These are phyloP conservation scores for Acleris laterana DNA, from an alignment of 2,888 invertebrate genomes.

Conservation along the genomic window DNA sequence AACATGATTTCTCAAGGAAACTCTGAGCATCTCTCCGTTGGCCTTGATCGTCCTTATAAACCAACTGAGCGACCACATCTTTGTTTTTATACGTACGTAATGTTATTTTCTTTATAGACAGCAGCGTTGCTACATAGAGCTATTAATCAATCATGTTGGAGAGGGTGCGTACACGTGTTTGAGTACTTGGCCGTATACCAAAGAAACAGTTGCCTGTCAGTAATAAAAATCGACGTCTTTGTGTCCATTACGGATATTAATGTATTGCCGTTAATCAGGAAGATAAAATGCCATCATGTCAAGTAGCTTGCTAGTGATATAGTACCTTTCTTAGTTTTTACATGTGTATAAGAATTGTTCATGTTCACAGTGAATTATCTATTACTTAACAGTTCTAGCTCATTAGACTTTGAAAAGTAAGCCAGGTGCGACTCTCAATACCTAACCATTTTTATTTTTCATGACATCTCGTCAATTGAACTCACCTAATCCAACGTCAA, in stretches of 20 bases:
- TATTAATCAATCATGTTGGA: constrained; percentile 18
- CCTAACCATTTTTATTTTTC: too few species aligned
- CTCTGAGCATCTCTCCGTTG: too few species aligned
- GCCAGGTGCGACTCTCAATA: too few species aligned
- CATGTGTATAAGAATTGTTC: too few species aligned
- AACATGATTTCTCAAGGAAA: too few species aligned
- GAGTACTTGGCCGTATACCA: constrained; percentile 26
- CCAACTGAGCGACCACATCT: too few species aligned
- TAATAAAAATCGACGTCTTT: constrained; percentile 22
- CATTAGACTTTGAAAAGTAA: too few species aligned
- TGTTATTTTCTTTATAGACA: too few species aligned
- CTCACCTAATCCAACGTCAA: not conserved
- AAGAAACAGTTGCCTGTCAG: constrained; percentile 22
- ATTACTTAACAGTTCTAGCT: too few species aligned
- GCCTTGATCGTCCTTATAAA: too few species aligned
- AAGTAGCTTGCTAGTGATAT: not conserved
- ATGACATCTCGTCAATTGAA: not conserved
- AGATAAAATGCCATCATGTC: constrained; percentile 13
- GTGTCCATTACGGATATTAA: constrained; percentile 14
- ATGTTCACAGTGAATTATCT: too few species aligned
- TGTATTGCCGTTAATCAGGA: constrained; percentile 17
- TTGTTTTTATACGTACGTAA: too few species aligned
- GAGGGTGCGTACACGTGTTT: constrained; percentile 4
- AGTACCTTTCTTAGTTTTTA: not conserved
- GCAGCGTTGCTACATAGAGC: not conserved